A percentile compares a stretch with the other conserved stretches of the same genome.
Conservation (phyloP, 2,888 invertebrate genomes). For the Drosophila leonis region DNA sequence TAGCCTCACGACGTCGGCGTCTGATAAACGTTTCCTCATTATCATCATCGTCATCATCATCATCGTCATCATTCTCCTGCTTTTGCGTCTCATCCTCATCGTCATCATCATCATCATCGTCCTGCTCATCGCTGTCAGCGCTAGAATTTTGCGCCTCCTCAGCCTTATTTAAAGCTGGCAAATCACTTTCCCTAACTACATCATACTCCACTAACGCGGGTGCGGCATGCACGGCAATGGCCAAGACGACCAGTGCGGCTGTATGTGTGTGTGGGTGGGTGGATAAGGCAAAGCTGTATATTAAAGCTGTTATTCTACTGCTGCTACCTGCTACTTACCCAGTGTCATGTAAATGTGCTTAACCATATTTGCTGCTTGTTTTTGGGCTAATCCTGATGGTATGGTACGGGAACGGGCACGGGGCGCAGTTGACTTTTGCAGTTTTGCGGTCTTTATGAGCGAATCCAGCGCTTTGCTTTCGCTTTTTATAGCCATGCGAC, state of each 20-base stretch:
- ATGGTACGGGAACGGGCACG: conserved; percentile 37
- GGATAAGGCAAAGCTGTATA: neutral
- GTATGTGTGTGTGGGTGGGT: neutral
- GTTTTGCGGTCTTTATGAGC: conserved; percentile 82
- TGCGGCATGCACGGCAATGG: conserved; percentile 47
- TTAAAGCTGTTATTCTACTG: neutral
- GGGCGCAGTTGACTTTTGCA: conserved; percentile 68
- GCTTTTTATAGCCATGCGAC: conserved; percentile 77
- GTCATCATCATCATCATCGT: conserved; percentile 66
- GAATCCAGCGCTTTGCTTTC: conserved; percentile 72
- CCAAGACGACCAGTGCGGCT: conserved; percentile 55
- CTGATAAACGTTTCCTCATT: conserved; percentile 46
- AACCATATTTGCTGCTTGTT: conserved; percentile 56
- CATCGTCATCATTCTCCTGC: conserved; percentile 43
- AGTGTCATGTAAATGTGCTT: conserved; percentile 58
- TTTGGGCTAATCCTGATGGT: conserved; percentile 48
- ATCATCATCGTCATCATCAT: conserved; percentile 62
- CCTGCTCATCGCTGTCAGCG: conserved; percentile 61
- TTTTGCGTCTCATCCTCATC: conserved; percentile 33
- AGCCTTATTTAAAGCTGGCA: conserved; percentile 23
- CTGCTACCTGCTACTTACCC: conserved; percentile 54
- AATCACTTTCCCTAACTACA: conserved; percentile 31
- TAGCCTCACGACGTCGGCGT: conserved; percentile 66
- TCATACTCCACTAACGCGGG: conserved; percentile 45
- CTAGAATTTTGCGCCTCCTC: conserved; percentile 38